These are phyloP conservation scores for Serranus cabrilla DNA, from an alignment of 2,797 vertebrate genomes.

Conservation along the genomic window DNA sequence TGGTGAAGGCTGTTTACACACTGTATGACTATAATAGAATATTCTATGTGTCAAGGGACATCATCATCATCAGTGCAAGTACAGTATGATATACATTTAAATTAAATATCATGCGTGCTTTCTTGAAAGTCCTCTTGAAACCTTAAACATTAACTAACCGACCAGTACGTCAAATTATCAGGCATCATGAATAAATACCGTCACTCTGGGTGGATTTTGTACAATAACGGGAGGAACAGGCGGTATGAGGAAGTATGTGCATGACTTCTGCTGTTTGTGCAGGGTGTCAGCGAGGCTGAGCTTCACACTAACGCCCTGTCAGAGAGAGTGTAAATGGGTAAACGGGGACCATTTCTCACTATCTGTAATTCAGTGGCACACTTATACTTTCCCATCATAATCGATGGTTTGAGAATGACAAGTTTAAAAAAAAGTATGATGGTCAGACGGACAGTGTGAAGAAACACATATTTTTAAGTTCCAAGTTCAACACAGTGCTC, in stretches of 20 bases:
- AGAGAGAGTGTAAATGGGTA: not conserved
- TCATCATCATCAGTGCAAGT: not conserved
- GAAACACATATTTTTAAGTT: too few relatives aligned
- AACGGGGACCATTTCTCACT: not conserved
- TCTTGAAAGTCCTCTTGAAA: not conserved
- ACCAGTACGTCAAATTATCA: not conserved
- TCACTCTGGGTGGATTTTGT: not conserved
- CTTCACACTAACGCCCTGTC: slow-evolving; percentile 12
- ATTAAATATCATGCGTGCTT: not conserved
- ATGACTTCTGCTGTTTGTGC: slow-evolving; percentile 22
- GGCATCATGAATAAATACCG: not conserved
- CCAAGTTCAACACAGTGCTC: too few relatives aligned
- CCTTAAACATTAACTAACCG: not conserved
- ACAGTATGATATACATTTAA: not conserved
- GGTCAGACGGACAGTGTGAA: too few relatives aligned
- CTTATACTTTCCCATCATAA: not conserved
- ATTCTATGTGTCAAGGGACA: not conserved
- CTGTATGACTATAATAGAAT: not conserved
- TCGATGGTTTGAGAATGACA: too few relatives aligned
- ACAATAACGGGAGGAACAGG: slow-evolving; percentile 2
- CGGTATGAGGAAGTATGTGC: slow-evolving; percentile 35
- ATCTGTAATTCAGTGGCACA: not conserved
- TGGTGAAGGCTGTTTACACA: not conserved
- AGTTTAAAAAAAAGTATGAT: too few relatives aligned
- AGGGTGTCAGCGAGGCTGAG: not conserved